Evolutionary conservation across 92 coral and sea anemone genomes (phyloP).

Genomic region (Zoanthus sansibaricus): DNA sequence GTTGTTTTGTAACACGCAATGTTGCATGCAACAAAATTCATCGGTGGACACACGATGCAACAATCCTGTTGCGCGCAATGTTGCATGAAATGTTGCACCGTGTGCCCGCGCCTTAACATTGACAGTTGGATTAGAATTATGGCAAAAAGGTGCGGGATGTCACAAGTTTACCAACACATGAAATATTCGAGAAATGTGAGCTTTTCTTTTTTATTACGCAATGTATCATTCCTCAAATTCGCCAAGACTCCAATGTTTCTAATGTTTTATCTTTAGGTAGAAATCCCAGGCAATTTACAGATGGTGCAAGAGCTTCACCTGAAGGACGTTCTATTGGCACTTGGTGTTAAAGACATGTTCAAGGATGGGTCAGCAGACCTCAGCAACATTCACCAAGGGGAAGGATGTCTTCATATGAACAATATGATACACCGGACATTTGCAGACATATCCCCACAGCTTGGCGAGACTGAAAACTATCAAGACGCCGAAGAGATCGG

Average conservation of each 20-base stretch:
- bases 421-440: constrained; percentile 9
- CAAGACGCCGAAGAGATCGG: not conserved
- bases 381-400: constrained; percentile 8
- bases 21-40: too few relatives aligned
- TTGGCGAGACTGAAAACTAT: not conserved
- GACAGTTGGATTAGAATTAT: too few relatives aligned
- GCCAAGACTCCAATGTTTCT: not conserved
- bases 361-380: constrained; percentile 28
- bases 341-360: constrained; percentile 34
- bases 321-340: not conserved
- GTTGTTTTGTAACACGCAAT: too few relatives aligned
- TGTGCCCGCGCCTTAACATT: too few relatives aligned
- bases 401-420: constrained; percentile 9
- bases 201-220: not conserved
- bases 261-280: constrained; percentile 4
- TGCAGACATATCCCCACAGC: not conserved
- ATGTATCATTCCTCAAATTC: not conserved
- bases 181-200: too few relatives aligned
- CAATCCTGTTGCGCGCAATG: too few relatives aligned
- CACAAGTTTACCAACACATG: not conserved
- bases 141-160: too few relatives aligned
- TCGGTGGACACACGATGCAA: too few relatives aligned
- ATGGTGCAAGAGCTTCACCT: constrained; percentile 24
- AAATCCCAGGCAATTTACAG: constrained; percentile 30
- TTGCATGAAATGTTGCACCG: too few relatives aligned